phyloP scores from a whole-genome alignment of 2,797 vertebrate genomes.

The Amazona finschi region DNA sequence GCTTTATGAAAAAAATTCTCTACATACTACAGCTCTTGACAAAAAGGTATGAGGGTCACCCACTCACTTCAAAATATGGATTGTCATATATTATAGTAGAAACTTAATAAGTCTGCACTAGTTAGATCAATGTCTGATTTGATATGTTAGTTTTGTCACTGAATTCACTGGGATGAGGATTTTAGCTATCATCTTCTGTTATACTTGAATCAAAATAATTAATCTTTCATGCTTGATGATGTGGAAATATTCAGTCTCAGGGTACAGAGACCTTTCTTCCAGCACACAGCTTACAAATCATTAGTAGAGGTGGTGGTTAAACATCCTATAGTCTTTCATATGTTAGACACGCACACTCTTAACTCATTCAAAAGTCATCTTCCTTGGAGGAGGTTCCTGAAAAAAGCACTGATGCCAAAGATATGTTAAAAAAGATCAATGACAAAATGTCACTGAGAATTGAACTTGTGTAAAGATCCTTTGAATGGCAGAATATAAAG shows the following conservation, averaged over 20 bases:
- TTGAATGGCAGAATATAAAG: conserved; percentile 35
- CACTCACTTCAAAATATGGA: background rate
- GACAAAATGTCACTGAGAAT: conserved; percentile 31
- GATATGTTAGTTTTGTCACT: background rate
- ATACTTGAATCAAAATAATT: background rate
- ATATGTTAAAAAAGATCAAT: conserved; percentile 62
- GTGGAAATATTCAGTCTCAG: background rate
- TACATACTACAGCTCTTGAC: background rate
- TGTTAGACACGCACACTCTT: background rate
- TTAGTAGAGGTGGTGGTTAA: background rate
- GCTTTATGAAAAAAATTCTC: background rate
- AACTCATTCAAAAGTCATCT: background rate
- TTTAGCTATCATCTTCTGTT: background rate
- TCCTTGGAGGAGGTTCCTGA: conserved; percentile 15
- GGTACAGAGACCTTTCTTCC: background rate
- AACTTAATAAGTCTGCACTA: background rate
- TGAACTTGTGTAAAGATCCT: conserved; percentile 29
- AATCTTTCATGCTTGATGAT: background rate
- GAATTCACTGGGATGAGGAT: background rate
- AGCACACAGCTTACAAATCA: background rate
- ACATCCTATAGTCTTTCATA: background rate
- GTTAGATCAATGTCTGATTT: background rate
- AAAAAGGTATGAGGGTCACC: background rate
- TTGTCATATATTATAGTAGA: background rate
- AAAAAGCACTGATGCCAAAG: conserved; percentile 51